Base-by-base conservation (phyloP, 2,888 invertebrate genomes). In the Cataglyphis livida region DNA sequence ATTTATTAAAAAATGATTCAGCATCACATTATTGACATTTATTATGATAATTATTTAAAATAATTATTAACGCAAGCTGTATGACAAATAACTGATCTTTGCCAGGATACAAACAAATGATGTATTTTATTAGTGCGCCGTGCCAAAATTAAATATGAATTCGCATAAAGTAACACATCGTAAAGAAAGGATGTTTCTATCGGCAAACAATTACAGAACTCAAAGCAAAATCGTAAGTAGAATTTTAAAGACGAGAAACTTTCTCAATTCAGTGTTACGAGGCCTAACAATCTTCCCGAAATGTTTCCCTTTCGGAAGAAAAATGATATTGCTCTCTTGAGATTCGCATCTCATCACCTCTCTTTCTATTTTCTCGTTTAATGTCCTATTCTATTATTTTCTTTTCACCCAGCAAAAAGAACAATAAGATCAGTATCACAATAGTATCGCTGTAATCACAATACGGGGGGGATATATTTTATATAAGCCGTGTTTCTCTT, bases 361-460 rank as follows among this genome's bases (percentile, higher is more conserved):
- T 66, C 81, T 83, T 78, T 51, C 71, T 51, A 10, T 57, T 51
- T 75, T 66, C 28, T 25, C 65, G 21, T n/a, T 65, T 74, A 65
- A 81, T 65, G n/a, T 25, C 7, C 38, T 64, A 21, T 74, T 38
- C 62, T 32, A 64, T 62, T 74, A 4, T 21, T 62, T 35, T 59
- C 38, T 84, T 61, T 62, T 83, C 57, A 6, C 35, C 15, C 10
- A 15, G 5, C 38, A 44, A 21, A 57, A 57, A 25, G 28, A 18
- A 35, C n/a, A 35, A 15, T 44, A 54, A 44, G 12, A 41, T 21
- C 44, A n/a, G 28, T 38, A 32, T 7, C 32, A 28, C 9, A 25
- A 10, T n/a, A 41, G 21, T 15, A 28, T 28, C 28, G 18, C 41
- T 25, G 21, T n/a, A 73, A 38, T 73, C 44, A 25, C 66, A 48